Evolutionary conservation across 2,888 invertebrate genomes (phyloP), one percentile per base, ranked within the genome.

Genomic region (Sepioteuthis lessoniana): DNA sequence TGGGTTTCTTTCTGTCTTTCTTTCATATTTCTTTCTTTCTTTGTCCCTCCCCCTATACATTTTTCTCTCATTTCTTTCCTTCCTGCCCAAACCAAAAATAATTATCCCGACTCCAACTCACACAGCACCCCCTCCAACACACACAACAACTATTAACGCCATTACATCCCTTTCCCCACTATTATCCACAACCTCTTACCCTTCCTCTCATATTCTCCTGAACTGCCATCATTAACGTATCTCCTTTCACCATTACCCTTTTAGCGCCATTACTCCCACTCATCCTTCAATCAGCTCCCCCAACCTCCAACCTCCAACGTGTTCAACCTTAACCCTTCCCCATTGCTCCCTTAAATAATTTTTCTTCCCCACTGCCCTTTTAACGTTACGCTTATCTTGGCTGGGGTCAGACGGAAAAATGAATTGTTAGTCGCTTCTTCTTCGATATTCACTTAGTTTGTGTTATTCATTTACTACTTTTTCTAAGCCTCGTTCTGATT

Each of bases 171-270:
- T 19, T 35, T 19, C 35, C 16, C 35, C 10, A n/a, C 76, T 8
- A 76, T 76, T 76, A 35, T 76, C 13, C 76, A 35, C 76, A 76
- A n/a, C n/a, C 76, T 35, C 76, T 13, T 76, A n/a, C 76, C 76
- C 13, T n/a, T 4, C 76, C 76, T 16, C 76, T 16, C n/a, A 28
- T n/a, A 1, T 25, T 19, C 76, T 13, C n/a, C 76, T 76, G n/a
- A 76, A 76, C 10, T 10, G 35, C 76, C 76, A 16, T 76, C 76
- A 76, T 76, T 76, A 76, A 31, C 76, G n/a, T 76, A 76, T 76
- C 76, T 76, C 76, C 76, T 76, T 76, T 76, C 76, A 76, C 76
- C 76, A 76, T 76, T 76, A 76, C 76, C n/a, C n/a, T 76, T 76
- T 76, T 55, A 55, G 55, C 55, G 55, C 35, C 19, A 19, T 76